These are phyloP conservation scores for Cairina moschata DNA, from an alignment of 2,113 vertebrate genomes.

Conservation along the genomic window DNA sequence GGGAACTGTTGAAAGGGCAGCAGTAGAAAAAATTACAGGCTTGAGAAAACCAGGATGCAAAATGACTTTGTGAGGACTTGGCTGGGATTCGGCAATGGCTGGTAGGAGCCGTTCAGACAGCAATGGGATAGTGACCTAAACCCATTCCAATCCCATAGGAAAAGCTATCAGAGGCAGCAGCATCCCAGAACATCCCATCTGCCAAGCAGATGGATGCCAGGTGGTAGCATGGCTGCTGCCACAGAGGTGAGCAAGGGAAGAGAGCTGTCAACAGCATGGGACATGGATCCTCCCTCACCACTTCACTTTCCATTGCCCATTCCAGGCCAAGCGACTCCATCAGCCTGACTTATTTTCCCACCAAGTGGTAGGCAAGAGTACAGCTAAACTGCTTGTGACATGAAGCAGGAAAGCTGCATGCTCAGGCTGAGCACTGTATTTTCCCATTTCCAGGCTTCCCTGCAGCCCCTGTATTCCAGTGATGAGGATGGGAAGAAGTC, in stretches of 20 bases:
- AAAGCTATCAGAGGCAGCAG: background rate
- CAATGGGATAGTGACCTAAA: background rate
- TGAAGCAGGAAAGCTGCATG: background rate
- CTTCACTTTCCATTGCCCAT: background rate
- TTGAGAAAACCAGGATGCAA: background rate
- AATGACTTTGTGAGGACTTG: background rate
- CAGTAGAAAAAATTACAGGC: background rate
- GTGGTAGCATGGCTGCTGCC: background rate
- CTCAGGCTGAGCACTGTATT: background rate
- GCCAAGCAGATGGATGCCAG: background rate
- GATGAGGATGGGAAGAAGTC: conserved; percentile 17
- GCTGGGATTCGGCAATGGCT: background rate
- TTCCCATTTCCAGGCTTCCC: conserved; percentile 32
- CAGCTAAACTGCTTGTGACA: background rate
- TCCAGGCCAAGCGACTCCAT: background rate
- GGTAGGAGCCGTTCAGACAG: background rate
- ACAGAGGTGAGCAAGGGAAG: background rate
- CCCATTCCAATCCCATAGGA: background rate
- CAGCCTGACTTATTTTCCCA: background rate
- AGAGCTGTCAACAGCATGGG: background rate
- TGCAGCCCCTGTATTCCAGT: background rate
- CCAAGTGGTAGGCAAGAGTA: background rate
- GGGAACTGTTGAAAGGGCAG: background rate
- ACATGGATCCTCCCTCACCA: background rate
- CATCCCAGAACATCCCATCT: background rate